phyloP scores from a whole-genome alignment of 1,140 invertebrate species.

The silkworm (Bombyx mori) region DNA sequence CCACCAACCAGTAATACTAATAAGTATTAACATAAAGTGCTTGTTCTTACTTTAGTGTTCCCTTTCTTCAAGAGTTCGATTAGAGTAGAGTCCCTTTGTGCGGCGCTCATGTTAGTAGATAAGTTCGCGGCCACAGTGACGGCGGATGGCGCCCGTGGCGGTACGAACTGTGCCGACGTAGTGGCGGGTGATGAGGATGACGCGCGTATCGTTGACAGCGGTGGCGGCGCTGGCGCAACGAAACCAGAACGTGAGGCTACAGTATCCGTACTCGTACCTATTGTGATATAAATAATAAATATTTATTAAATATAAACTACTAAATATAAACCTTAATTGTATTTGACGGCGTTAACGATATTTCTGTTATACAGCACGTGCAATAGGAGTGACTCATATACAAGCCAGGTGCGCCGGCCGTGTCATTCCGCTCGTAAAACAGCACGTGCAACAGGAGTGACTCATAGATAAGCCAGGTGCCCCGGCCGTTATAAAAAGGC shows the following conservation, averaged over 20 bases:
- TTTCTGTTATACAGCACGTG: too few relatives aligned
- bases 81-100: slow-evolving; percentile 71
- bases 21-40: neutral
- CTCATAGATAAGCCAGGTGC: too few relatives aligned
- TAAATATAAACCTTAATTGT: too few relatives aligned
- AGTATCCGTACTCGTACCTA: slow-evolving; percentile 56
- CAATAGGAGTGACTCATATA: too few relatives aligned
- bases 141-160: slow-evolving; percentile 76
- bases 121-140: slow-evolving; percentile 36
- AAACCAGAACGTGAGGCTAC: slow-evolving; percentile 56
- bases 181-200: slow-evolving; percentile 68
- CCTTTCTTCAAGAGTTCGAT: slow-evolving; percentile 77
- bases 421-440: too few relatives aligned
- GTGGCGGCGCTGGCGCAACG: slow-evolving; percentile 64
- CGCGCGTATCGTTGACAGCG: slow-evolving; percentile 72
- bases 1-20: too few relatives aligned
- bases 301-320: neutral
- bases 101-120: slow-evolving; percentile 28
- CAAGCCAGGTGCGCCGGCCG: too few relatives aligned
- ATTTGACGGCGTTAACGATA: too few relatives aligned
- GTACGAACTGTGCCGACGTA: slow-evolving; percentile 48
- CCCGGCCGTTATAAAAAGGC: too few relatives aligned
- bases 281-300: slow-evolving; percentile 11
- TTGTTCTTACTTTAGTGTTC: slow-evolving; percentile 73
- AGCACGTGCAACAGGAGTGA: too few relatives aligned